Evolutionary conservation across 2,797 vertebrate species (phyloP), one percentile per base, ranked within the genome.

Genomic region (Mionectes olivaceus): DNA sequence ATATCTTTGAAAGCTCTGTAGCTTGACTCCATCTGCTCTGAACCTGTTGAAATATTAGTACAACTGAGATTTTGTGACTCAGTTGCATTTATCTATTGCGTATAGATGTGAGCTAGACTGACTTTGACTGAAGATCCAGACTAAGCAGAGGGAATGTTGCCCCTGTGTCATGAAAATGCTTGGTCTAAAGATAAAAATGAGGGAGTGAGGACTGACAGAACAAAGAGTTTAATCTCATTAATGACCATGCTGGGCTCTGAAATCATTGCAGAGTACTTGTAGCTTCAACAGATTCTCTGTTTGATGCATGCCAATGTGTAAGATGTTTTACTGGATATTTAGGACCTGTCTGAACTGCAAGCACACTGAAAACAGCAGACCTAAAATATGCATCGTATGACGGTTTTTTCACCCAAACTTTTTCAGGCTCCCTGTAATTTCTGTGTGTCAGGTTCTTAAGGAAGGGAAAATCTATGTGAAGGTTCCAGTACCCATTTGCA

Each of bases 151-250:
- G 85, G 85, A 95, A 43, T 52, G 37, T 82, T 93, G 74, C 56
- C 50, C 52, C 59, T 81, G 39, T 86, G 67, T 75, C 85, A 84
- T 63, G 77, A 86, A 83, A 94, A 90, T 68, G 24, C 74, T 87
- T 91, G 27, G 56, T 95, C 80, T 89, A 85, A 83, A 91, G 93
- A 93, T 94, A 94, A 90, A 92, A 95, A 82, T 35, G 60, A 93
- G 19, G 33, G 82, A 90, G 52, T 25, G 52, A 73, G 63, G 52
- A 83, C 46, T 81, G 61, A 94, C 93, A 91, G 87, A 95, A 91
- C 65, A 89, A 83, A 70, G 87, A 69, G 24, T 88, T 95, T 92
- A 35, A 79, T 93, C 65, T 83, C n/a, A 12, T 88, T 96, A 93
- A 83, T 83, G 79, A 73, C 67, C 27, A 14, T 28, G 55, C 73